Base-by-base conservation (phyloP, 1,140 invertebrate species). In the Cotesia chilonis region DNA sequence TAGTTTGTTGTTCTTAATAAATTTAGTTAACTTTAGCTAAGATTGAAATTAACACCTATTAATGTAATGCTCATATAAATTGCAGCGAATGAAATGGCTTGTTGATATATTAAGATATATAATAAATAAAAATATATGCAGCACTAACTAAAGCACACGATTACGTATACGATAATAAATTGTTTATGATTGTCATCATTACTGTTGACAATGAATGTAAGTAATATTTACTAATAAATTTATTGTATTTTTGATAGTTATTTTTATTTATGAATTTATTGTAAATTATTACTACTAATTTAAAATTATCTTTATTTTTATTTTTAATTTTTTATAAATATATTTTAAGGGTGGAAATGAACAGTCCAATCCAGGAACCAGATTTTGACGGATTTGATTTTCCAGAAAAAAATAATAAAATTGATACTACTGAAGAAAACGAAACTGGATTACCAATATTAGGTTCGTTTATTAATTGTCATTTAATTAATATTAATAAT, bases 301-400 rank as follows among this genome's bases (percentile, higher is more conserved):
- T 68, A 57, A 38, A 69, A 65, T 35, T 41, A 72, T n/a, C 4
- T 38, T 38, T 70, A 7, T 52, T 28, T 14, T 47, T 14, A 35
- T 51, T 14, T 72, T 68, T 6, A 7, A 0, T 35, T 37, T 28
- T n/a, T 20, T 20, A 28, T 7, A 1, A 55, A 35, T n/a, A 28
- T 14, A 57, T 10, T 79, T 78, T 38, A 75, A 87, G 85, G 82
- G 83, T 81, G 85, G 85, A 84, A 80, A 87, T 87, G 84, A 87
- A 83, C 82, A 85, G 80, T 83, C 78, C 84, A 82, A 85, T 87
- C 28, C 28, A 28, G 80, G 82, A 87, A 77, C 82, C 82, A 77
- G 81, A 85, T 80, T 85, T 85, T 77, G 79, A 82, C 74, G 81
- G 79, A 77, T 87, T 83, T 79, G 78, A 81, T 81, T 85, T 83